Base-by-base conservation (phyloP, 2,888 invertebrate species). In the Venustoraphidia nigricollis region DNA sequence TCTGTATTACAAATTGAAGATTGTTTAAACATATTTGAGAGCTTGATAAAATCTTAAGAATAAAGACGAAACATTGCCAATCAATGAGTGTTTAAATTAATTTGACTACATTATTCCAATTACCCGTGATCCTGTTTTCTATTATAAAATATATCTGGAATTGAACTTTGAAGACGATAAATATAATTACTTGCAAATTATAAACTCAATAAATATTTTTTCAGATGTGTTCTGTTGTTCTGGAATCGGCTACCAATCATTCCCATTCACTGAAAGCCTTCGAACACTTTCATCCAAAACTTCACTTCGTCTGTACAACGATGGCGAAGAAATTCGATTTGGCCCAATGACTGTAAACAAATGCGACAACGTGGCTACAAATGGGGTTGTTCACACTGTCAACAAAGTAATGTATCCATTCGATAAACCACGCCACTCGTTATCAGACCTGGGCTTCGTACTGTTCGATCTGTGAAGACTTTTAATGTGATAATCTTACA, bases 301-400 rank as follows among this genome's bases (percentile, higher is more conserved):
- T 44, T 62, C 64, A 10, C 61, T 64, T 54, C 57, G 65, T 8
- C 59, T 60, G 14, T 55, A 64, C 47, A 60, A 58, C 36, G 63
- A 62, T 10, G 59, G 57, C 44, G 55, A 58, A 36, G 61, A 62
- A 47, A 59, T 66, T 9, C 59, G 61, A 35, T 60, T 66, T 41
- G 66, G 66, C 40, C 57, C 61, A 46, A 62, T 62, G 36, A 57
- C 62, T 2, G 60, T 66, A 10, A 63, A 62, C 11, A 60, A 61
- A 50, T 68, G 67, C 56, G 76, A 79, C 61, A 70, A 71, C 53
- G 57, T 70, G 51, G 75, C 77, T 2, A 70, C 67, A 1, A 75
- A 76, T 56, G 77, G 77, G 6, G 69, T 78, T 14, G 64, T 78
- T 8, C 77, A 79, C 57, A 66, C 72, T 10, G 67, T 76, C 35